Evolutionary conservation across 2,113 vertebrate genomes (phyloP), one percentile per base, ranked within the genome.

Genomic region (Anser brachyrhynchus): DNA sequence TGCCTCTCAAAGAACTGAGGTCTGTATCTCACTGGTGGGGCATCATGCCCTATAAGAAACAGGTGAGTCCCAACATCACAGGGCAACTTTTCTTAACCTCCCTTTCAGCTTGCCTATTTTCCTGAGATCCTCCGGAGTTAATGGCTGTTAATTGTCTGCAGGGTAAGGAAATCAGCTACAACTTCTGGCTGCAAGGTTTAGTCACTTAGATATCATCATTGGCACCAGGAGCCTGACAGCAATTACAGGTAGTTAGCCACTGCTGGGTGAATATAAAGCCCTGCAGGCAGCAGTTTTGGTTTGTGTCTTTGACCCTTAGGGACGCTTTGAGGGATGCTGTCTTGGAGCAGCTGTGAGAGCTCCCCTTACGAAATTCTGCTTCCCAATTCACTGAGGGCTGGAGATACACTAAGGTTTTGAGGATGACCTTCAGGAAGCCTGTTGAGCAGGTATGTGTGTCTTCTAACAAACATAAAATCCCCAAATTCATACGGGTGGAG

Each of bases 121-220:
- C 33, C 19, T 29, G 69, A 80, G 44, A 62, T 77, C n/a, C 51
- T 93, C 59, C 61, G 46, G n/a, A 72, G 76, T 49, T 86, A 59
- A 89, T 81, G 61, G 37, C 55, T 89, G 31, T 35, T 89, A 89
- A 87, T 72, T 93, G 37, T 52, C 81, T 66, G 39, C 39, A 95
- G 87, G 91, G 15, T n/a, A 87, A 89, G 77, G 87, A 95, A 91
- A 95, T 69, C 35, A 65, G 29, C 70, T 87, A 2, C 37, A 69
- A 84, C 61, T 95, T 54, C 74, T 89, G 51, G 26, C 81, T 92
- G 46, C 29, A 61, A 46, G 65, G 13, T 58, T 93, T 59, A 59
- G 61, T 75, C 15, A 57, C 41, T 86, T 29, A 89, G 81, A 77
- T 90, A 62, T 26, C 64, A 86, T 89, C 55, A 37, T 1, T 95